These are phyloP conservation scores for Anadara kagoshimensis DNA, from an alignment of 1,140 invertebrate species.

Conservation along the genomic window DNA sequence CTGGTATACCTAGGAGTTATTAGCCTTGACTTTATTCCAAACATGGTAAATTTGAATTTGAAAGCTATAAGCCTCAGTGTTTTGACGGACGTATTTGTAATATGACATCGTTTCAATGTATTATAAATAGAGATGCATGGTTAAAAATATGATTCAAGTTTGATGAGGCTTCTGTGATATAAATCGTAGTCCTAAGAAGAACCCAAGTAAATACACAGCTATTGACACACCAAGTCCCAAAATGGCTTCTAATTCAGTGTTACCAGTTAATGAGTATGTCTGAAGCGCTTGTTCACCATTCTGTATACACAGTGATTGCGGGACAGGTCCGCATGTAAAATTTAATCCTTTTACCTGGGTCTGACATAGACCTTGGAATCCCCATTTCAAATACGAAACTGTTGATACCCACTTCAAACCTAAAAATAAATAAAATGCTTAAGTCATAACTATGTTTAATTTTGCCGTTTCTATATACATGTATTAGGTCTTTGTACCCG, in stretches of 20 bases:
- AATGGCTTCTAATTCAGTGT: constrained; percentile 47
- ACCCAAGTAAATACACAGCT: constrained; percentile 52
- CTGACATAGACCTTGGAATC: constrained; percentile 58
- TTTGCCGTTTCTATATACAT: too few species aligned
- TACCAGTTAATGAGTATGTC: constrained; percentile 55
- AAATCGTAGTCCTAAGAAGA: constrained; percentile 56
- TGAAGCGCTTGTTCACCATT: constrained; percentile 53
- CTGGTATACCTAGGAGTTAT: too few species aligned
- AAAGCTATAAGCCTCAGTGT: too few species aligned
- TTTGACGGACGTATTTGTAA: too few species aligned
- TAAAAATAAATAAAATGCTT: constrained; percentile 43
- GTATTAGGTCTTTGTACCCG: too few species aligned
- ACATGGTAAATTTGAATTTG: too few species aligned
- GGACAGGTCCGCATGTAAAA: constrained; percentile 45
- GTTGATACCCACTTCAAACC: constrained; percentile 62
- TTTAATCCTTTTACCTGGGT: constrained; percentile 49
- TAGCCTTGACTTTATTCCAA: too few species aligned
- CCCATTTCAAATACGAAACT: constrained; percentile 65
- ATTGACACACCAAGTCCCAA: constrained; percentile 49
- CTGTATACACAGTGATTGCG: constrained; percentile 41
- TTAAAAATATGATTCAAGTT: background rate
- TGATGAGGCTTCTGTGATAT: constrained; percentile 65
- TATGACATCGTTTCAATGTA: too few species aligned
- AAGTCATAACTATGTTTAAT: too few species aligned
- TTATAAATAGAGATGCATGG: too few species aligned